phyloP scores from a whole-genome alignment of 2,888 invertebrate genomes.

The Melanostoma scalare region DNA sequence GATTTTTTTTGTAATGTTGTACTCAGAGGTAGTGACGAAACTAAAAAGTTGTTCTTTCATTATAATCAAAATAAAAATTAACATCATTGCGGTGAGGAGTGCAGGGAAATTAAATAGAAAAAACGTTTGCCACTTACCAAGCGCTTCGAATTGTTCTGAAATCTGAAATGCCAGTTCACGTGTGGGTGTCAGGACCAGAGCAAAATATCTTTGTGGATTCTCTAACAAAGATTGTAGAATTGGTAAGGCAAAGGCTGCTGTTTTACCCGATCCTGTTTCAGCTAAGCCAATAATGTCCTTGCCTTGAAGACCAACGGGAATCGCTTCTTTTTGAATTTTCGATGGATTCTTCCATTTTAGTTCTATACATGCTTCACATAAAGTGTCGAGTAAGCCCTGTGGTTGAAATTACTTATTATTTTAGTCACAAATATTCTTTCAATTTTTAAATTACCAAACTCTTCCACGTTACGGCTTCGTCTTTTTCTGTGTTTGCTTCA shows the following conservation, averaged over 20 bases:
- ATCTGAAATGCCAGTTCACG: conserved; percentile 99
- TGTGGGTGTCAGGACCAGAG: conserved; percentile 96
- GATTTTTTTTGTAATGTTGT: neutral
- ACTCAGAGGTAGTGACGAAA: conserved; percentile 82
- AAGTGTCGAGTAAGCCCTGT: conserved; percentile 93
- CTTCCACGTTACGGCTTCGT: conserved; percentile 83
- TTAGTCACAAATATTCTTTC: conserved; percentile 8
- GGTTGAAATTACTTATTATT: conserved; percentile 73
- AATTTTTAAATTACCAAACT: conserved; percentile 83
- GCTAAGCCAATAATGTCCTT: conserved; percentile 86
- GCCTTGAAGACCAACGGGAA: conserved; percentile 95
- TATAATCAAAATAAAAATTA: conserved; percentile 75
- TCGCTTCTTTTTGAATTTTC: conserved; percentile 96
- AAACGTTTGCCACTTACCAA: conserved; percentile 85
- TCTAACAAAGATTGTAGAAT: conserved; percentile 95
- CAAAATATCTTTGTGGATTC: conserved; percentile 96
- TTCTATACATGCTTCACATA: conserved; percentile 95
- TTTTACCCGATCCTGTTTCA: conserved; percentile 94
- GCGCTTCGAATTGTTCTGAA: conserved; percentile 98
- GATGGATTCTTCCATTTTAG: conserved; percentile 97
- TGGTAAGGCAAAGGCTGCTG: conserved; percentile 98
- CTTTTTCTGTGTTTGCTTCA: conserved; percentile 67
- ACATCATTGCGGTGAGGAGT: conserved; percentile 76
- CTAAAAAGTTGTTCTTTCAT: conserved; percentile 76
- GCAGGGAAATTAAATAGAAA: neutral